These are phyloP conservation scores for Thelaira solivaga DNA, from an alignment of 2,888 invertebrate species.

Conservation along the genomic window DNA sequence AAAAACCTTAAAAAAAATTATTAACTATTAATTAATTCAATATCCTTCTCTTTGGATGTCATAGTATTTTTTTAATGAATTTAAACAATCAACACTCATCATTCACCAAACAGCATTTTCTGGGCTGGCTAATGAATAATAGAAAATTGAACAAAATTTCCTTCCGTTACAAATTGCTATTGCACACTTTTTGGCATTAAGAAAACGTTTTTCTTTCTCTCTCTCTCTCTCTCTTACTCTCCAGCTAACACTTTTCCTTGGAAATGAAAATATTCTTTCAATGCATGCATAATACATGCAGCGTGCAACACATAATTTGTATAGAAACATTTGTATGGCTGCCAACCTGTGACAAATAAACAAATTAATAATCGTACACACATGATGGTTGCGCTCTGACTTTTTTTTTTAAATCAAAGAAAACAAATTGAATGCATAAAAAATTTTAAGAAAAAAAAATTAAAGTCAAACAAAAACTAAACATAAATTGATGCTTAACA, in stretches of 20 bases:
- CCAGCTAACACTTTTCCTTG: neutral
- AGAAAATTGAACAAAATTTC: slow-evolving; percentile 50
- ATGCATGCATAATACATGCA: slow-evolving; percentile 33
- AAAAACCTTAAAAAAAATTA: no score
- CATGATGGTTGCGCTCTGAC: slow-evolving; percentile 3
- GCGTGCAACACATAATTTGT: slow-evolving; percentile 15
- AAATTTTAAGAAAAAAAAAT: no score
- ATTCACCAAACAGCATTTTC: slow-evolving; percentile 28
- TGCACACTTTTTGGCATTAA: slow-evolving; percentile 47
- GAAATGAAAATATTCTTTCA: slow-evolving; percentile 21
- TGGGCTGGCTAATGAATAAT: slow-evolving; percentile 24
- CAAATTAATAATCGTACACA: neutral
- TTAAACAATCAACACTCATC: slow-evolving; percentile 31
- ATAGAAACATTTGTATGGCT: slow-evolving; percentile 8
- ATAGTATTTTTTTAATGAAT: slow-evolving; percentile 1
- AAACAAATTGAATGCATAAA: slow-evolving; percentile 23
- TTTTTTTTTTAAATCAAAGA: slow-evolving; percentile 8
- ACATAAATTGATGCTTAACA: slow-evolving; percentile 45
- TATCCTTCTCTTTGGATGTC: no score
- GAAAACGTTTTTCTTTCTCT: no score
- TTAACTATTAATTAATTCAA: no score
- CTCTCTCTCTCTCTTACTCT: no score
- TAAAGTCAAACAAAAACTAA: slow-evolving; percentile 41
- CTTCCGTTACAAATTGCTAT: slow-evolving; percentile 56
- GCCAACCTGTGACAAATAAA: slow-evolving; percentile 39